Evolutionary conservation across 1,140 invertebrate species (phyloP).

Genomic region (Calosoma granatense): DNA sequence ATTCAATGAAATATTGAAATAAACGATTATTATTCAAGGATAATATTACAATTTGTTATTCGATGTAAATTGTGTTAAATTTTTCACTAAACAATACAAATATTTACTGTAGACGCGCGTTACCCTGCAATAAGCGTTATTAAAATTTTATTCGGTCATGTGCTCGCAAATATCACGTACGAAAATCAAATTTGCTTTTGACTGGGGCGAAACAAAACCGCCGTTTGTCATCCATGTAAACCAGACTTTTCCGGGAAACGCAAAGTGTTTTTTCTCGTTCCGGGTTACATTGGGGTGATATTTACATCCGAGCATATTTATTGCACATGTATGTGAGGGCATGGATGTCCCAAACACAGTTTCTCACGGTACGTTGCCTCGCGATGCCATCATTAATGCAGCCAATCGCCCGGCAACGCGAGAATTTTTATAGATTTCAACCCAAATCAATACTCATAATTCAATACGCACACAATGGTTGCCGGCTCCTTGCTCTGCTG

Average conservation of each 20-base stretch:
- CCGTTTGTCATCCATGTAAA: not conserved
- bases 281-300: not conserved
- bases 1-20: no score
- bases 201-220: not conserved
- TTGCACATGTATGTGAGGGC: not conserved
- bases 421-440: slow-evolving; percentile 1
- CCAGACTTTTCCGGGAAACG: not conserved
- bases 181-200: not conserved
- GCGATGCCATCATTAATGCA: not conserved
- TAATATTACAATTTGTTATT: no score
- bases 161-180: no score
- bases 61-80: no score
- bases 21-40: no score
- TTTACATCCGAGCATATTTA: not conserved
- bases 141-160: no score
- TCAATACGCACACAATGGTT: not conserved
- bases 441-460: slow-evolving; percentile 5
- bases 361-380: not conserved
- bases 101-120: no score
- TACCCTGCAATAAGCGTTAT: no score
- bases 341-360: not conserved
- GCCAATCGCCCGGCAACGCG: not conserved
- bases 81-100: no score
- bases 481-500: not conserved
- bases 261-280: not conserved